Percentiles rank a stretch among this genome's conserved stretches.
Conservation (phyloP, 2,888 invertebrate genomes). For the Dasypolia templi region DNA sequence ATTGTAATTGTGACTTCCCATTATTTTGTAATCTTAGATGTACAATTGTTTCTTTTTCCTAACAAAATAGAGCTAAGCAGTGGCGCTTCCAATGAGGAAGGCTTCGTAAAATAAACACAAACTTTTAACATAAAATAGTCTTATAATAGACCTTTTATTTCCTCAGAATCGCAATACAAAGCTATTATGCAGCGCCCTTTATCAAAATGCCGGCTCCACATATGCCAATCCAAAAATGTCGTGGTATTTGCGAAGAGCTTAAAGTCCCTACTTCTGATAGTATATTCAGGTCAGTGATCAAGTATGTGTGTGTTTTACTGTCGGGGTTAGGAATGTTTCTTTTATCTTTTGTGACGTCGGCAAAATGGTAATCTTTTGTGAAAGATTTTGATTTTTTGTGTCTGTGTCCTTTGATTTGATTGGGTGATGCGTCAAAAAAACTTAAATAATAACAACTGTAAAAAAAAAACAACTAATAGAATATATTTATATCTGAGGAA, state of each 20-base stretch:
- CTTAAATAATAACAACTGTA: neutral
- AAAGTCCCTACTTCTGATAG: neutral
- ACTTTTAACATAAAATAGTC: conserved; percentile 10
- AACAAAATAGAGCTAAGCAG: no score
- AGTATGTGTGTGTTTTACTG: conserved; percentile 51
- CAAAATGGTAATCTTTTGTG: conserved; percentile 36
- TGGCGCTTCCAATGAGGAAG: neutral
- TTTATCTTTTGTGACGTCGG: conserved; percentile 40
- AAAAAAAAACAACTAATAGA: no score
- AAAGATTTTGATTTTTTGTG: conserved; percentile 7
- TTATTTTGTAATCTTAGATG: no score
- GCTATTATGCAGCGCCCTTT: conserved; percentile 59
- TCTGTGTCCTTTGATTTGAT: conserved; percentile 4
- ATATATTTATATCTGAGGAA: no score
- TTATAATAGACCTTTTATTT: conserved; percentile 46
- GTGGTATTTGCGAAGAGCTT: conserved; percentile 57
- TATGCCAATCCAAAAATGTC: conserved; percentile 66
- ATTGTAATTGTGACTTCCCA: no score
- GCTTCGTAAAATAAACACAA: conserved; percentile 7
- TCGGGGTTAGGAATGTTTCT: conserved; percentile 37
- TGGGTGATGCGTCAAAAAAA: neutral
- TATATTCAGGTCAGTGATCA: conserved; percentile 53
- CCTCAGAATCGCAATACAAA: conserved; percentile 37
- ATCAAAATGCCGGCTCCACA: conserved; percentile 60
- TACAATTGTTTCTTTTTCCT: no score